Conservation (phyloP, 2,888 invertebrate species). For the Ernsta delagoae region DNA sequence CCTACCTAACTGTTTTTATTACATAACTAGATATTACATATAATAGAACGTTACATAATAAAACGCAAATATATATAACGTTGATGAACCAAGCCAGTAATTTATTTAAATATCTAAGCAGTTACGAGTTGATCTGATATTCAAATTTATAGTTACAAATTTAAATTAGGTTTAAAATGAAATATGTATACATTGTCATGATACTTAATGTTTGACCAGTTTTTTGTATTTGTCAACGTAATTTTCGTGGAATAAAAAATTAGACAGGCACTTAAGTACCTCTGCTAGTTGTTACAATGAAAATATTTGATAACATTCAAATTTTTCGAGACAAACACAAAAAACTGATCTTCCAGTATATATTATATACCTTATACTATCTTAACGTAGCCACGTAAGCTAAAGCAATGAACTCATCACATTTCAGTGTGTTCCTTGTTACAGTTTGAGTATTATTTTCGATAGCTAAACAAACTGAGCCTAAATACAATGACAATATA, state of each 20-base stretch:
- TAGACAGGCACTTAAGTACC: conserved; percentile 5
- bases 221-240: conserved; percentile 49
- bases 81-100: neutral
- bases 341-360: conserved; percentile 50
- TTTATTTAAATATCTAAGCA: conserved; percentile 67
- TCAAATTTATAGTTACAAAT: conserved; percentile 58
- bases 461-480: conserved; percentile 59
- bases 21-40: conserved; percentile 4
- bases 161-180: conserved; percentile 55
- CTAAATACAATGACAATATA: neutral
- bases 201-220: conserved; percentile 46
- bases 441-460: conserved; percentile 64
- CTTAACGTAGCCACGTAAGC: conserved; percentile 76
- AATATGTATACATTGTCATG: conserved; percentile 71
- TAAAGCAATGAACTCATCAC: conserved; percentile 73
- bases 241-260: conserved; percentile 21
- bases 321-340: conserved; percentile 43
- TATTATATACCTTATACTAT: conserved; percentile 73
- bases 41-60: neutral
- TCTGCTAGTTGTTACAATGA: neutral
- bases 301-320: conserved; percentile 6
- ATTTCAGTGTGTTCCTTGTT: conserved; percentile 44
- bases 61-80: conserved; percentile 1
- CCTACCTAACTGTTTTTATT: conserved; percentile 4
- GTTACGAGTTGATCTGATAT: conserved; percentile 77